Percentiles rank a stretch among this genome's conserved stretches.
Evolutionary conservation across 2,797 vertebrate species (phyloP).

Genomic region (Tiaroga cobitis): DNA sequence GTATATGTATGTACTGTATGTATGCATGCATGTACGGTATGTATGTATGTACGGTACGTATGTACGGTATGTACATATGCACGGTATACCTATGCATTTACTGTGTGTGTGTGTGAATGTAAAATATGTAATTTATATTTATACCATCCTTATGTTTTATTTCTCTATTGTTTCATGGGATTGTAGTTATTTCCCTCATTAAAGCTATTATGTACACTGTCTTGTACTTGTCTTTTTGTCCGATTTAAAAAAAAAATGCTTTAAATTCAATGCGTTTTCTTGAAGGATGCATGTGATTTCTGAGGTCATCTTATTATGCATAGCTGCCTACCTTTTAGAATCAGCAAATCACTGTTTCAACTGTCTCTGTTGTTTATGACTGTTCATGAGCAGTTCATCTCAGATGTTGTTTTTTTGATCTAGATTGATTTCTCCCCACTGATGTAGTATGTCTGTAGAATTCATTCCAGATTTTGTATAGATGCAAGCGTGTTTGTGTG

Average conservation of each 20-base stretch:
- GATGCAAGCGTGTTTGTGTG: constrained; percentile 10
- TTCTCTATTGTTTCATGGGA: too few relatives aligned
- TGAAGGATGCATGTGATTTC: not conserved
- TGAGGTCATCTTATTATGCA: not conserved
- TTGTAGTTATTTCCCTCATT: not conserved
- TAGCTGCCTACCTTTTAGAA: not conserved
- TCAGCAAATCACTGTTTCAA: not conserved
- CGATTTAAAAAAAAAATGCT: not conserved
- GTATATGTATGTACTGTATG: too few relatives aligned
- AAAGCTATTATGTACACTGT: not conserved
- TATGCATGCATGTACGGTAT: too few relatives aligned
- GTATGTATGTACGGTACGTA: too few relatives aligned
- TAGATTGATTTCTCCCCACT: constrained; percentile 3
- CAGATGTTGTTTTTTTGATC: not conserved
- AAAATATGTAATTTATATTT: too few relatives aligned
- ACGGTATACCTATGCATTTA: too few relatives aligned
- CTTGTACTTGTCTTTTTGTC: not conserved
- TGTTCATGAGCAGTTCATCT: not conserved
- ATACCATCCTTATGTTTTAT: too few relatives aligned
- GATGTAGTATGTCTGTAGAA: constrained; percentile 9
- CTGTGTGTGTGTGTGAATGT: too few relatives aligned
- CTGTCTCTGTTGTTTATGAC: not conserved
- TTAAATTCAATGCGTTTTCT: not conserved
- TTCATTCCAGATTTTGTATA: not conserved
- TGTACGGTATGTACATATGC: too few relatives aligned